Evolutionary conservation across 2,113 vertebrate genomes (phyloP).

Genomic region (Daphoenositta chrysoptera): DNA sequence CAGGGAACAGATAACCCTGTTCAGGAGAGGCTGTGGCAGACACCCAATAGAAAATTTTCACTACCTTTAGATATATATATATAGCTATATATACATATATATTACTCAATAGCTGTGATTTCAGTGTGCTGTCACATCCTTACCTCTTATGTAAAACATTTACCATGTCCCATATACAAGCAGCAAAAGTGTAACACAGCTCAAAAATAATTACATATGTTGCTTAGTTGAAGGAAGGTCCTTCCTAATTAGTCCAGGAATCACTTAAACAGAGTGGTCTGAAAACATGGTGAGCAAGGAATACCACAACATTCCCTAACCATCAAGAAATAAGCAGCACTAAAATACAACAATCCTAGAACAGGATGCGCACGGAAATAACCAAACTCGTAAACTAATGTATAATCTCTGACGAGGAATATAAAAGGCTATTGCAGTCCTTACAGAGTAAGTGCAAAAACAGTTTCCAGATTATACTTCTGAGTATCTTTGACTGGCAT

Average conservation of each 20-base stretch:
- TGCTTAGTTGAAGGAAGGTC: not conserved
- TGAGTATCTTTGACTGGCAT: not conserved
- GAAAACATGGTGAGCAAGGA: not conserved
- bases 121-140: not conserved
- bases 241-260: not conserved
- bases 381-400: not conserved
- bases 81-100: not conserved
- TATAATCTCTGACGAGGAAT: not conserved
- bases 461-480: not conserved
- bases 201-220: not conserved
- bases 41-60: not conserved
- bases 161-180: not conserved
- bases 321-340: not conserved
- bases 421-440: not conserved
- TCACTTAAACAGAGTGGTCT: not conserved
- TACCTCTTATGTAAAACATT: not conserved
- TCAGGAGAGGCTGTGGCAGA: not conserved
- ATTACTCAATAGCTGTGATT: not conserved
- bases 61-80: not conserved
- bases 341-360: not conserved
- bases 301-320: not conserved
- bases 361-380: not conserved
- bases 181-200: not conserved
- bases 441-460: not conserved
- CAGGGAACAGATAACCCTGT: not conserved